A percentile compares a stretch with the other conserved stretches of the same genome.
Conservation (phyloP, 2,797 vertebrate genomes). For the Aythya fuligula region DNA sequence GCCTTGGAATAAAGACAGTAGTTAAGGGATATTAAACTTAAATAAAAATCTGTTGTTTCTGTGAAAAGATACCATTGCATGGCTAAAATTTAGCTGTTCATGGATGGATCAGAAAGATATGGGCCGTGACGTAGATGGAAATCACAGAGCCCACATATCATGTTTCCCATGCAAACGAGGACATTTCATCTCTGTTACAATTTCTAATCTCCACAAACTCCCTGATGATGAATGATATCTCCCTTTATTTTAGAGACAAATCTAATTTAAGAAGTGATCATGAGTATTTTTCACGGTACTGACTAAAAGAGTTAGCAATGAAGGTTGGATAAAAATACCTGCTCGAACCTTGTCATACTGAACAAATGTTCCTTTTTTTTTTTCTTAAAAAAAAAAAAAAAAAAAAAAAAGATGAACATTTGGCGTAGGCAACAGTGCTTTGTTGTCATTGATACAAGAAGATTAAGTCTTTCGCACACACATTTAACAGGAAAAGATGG, state of each 20-base stretch:
- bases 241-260: neutral
- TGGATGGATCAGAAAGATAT: neutral
- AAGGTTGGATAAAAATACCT: neutral
- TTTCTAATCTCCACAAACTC: neutral
- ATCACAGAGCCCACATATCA: neutral
- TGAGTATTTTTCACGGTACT: neutral
- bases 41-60: neutral
- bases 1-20: neutral
- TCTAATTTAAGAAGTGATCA: neutral
- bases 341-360: neutral
- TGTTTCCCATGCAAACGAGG: neutral
- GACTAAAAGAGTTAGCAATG: neutral
- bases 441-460: neutral
- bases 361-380: neutral
- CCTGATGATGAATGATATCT: neutral
- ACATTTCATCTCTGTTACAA: neutral
- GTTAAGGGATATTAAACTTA: slow-evolving; percentile 8
- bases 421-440: neutral
- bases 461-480: neutral
- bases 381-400: neutral
- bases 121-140: neutral
- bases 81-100: slow-evolving; percentile 20
- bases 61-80: neutral
- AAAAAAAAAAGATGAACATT: neutral
- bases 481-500: neutral